Percentiles rank a stretch among this genome's conserved stretches.
phyloP scores from a whole-genome alignment of 37 sponge, comb jelly and placozoan genomes.

The Eunapius fragilis region DNA sequence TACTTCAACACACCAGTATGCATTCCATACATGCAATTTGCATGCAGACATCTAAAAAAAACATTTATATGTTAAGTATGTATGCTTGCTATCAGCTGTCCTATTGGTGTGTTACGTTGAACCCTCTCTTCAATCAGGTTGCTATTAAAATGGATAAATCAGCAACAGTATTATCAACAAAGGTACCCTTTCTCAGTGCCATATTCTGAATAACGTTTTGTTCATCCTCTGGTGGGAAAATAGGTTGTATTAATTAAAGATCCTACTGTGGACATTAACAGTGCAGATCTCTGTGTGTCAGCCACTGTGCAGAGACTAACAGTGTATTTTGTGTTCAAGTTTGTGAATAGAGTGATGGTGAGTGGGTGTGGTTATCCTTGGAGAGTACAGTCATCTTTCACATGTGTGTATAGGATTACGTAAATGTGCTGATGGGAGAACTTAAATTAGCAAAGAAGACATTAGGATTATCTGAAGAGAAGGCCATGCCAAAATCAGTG shows the following conservation, averaged over 20 bases:
- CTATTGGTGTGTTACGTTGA: too few species aligned
- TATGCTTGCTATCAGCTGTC: too few species aligned
- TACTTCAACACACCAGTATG: too few species aligned
- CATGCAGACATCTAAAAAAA: too few species aligned
- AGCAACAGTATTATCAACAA: background rate
- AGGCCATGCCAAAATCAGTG: background rate
- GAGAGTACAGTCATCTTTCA: background rate
- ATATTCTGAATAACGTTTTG: background rate
- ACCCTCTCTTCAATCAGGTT: background rate
- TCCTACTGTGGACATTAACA: conserved; percentile 11
- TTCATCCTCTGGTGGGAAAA: too few species aligned
- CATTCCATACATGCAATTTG: too few species aligned
- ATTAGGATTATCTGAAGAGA: background rate
- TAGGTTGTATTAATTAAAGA: background rate
- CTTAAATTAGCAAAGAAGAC: background rate
- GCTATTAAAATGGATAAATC: background rate
- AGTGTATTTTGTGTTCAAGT: conserved; percentile 36
- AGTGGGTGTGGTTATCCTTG: background rate
- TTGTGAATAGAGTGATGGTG: conserved; percentile 28
- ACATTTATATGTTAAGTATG: too few species aligned
- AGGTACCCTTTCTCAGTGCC: background rate
- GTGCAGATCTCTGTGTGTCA: conserved; percentile 23
- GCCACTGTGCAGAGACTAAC: conserved; percentile 31
- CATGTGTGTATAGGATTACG: background rate
- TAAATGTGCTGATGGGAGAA: background rate